Evolutionary conservation across 64 coral and sea anemone species (phyloP), one percentile per base, ranked within the genome.

Genomic region (Porites australiensis): DNA sequence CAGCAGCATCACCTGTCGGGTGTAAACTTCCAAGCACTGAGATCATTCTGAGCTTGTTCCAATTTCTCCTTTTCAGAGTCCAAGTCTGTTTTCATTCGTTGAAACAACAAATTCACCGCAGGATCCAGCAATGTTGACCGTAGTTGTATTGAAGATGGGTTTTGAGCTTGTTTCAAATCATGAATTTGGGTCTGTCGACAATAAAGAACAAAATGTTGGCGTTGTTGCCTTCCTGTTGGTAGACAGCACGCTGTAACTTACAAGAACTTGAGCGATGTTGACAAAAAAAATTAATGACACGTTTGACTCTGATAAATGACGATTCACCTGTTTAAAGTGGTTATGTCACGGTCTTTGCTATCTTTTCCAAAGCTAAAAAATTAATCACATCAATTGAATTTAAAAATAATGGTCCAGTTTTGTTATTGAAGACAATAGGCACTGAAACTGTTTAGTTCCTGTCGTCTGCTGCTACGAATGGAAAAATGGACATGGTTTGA

Each of bases 111-210:
- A 92, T 99, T 99, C 16, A 99, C 97, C 51, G 97, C 97, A 9
- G 97, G 97, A 62, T 99, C 97, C 63, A 99, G 88, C 13, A 99
- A 77, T 57, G 97, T 99, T 8, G 97, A 99, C 10, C 94, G 94
- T 44, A 99, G 88, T 75, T 99, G 97, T 45, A 95, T 91, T 15
- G 91, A 88, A 19, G 94, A 93, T 63, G 97, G 97, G 64, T 99
- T 99, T 86, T 99, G 97, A 10, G 94, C 97, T 96, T 99, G 97
- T 90, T 99, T 99, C 70, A 99, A 71, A 81, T 99, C 97, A 90
- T 99, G 97, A 66, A 99, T 99, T 89, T 99, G 97, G 15, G 97
- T 99, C 97, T 99, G 83, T 50, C 64, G 62, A 84, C 47, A 64
- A 84, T 63, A 84, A 84, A 84, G 61, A 69, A 84, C 45, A 84